A percentile compares a stretch with the other conserved stretches of the same genome.
These are phyloP conservation scores for Papilio protenor DNA, from an alignment of 2,888 invertebrate genomes.

Conservation along the genomic window DNA sequence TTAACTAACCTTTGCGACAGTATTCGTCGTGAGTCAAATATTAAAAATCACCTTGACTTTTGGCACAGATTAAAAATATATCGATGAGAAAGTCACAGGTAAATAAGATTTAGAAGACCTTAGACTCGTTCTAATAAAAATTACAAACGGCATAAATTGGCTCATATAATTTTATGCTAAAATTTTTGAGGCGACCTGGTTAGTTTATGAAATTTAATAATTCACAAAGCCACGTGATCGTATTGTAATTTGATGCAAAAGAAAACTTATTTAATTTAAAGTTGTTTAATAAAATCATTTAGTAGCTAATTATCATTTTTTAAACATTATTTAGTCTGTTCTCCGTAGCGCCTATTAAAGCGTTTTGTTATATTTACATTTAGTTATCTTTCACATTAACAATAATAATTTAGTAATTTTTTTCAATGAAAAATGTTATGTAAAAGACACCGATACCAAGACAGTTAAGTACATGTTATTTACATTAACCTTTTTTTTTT, in stretches of 20 bases:
- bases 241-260: neutral
- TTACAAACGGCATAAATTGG: neutral
- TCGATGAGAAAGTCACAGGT: neutral
- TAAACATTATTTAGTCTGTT: neutral
- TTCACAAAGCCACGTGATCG: neutral
- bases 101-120: neutral
- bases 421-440: neutral
- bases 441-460: neutral
- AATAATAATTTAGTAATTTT: too few species aligned
- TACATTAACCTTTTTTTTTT: neutral
- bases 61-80: neutral
- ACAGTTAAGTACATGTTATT: neutral
- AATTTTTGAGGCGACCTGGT: neutral
- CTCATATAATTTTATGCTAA: neutral
- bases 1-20: slow-evolving; percentile 1
- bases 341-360: neutral
- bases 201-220: neutral
- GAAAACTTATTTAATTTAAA: neutral
- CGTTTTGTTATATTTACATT: neutral
- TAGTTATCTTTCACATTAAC: neutral
- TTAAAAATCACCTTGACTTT: slow-evolving; percentile 7
- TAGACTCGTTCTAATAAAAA: neutral
- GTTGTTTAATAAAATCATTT: neutral
- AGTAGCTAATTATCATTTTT: neutral
- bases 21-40: neutral